These are phyloP conservation scores for Myotis yumanensis DNA, from an alignment of 2,113 vertebrate species.

Conservation along the genomic window DNA sequence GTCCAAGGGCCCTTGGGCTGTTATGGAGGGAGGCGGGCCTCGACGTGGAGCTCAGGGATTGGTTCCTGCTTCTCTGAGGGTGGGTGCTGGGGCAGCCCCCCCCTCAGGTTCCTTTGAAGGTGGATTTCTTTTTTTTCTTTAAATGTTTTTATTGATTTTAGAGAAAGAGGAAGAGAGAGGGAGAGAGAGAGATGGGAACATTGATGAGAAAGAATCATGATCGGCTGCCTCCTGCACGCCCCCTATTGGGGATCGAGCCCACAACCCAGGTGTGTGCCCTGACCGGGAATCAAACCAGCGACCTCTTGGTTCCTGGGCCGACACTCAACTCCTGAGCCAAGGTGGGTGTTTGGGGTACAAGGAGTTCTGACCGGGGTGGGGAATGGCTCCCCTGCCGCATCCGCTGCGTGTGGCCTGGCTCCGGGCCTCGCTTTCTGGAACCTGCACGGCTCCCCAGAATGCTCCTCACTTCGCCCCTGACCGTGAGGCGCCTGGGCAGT, in stretches of 20 bases:
- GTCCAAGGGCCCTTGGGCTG: background rate
- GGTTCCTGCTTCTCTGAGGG: background rate
- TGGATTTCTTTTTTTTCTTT: conserved; percentile 1
- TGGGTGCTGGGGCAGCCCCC: too few relatives aligned
- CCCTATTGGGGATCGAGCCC: too few relatives aligned
- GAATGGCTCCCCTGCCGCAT: background rate
- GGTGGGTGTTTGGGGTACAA: too few relatives aligned
- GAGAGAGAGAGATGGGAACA: too few relatives aligned
- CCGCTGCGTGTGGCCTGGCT: background rate
- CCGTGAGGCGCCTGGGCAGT: background rate
- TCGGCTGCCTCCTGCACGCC: too few relatives aligned
- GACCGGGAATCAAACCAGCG: too few relatives aligned
- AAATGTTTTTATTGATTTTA: too few relatives aligned
- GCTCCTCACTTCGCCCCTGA: background rate
- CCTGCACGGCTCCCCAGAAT: background rate
- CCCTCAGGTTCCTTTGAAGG: background rate
- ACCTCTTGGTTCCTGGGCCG: background rate
- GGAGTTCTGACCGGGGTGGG: background rate
- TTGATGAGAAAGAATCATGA: too few relatives aligned
- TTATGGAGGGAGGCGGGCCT: background rate
- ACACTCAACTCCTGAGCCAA: background rate
- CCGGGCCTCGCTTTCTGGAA: background rate
- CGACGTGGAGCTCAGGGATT: background rate
- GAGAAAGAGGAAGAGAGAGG: too few relatives aligned
- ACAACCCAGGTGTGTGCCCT: too few relatives aligned